Evolutionary conservation across 2,797 vertebrate species (phyloP).

Genomic region (Platalea minor): DNA sequence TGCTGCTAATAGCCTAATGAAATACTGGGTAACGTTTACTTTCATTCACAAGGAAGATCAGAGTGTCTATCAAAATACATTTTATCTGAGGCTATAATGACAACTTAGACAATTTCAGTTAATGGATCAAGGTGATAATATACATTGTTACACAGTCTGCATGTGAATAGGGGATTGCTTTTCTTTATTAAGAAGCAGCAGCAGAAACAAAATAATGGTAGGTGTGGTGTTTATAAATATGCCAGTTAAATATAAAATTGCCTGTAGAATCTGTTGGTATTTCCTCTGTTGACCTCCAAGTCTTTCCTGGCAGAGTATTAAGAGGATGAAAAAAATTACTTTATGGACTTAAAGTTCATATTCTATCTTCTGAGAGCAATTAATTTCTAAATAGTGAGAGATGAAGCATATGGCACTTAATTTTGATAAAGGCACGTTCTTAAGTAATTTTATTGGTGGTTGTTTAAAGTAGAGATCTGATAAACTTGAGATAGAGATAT

Average conservation of each 20-base stretch:
- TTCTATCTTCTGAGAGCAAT: neutral
- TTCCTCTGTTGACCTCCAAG: neutral
- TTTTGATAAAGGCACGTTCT: neutral
- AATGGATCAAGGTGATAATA: neutral
- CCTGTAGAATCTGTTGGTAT: neutral
- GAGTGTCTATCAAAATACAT: neutral
- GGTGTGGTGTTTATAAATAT: conserved; percentile 8
- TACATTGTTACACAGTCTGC: neutral
- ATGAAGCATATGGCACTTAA: neutral
- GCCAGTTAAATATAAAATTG: conserved; percentile 25
- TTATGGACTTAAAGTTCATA: neutral
- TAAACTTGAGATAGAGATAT: neutral
- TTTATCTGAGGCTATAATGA: neutral
- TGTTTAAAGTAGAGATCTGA: neutral
- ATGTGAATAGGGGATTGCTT: neutral
- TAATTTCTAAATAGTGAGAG: neutral
- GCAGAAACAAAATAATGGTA: neutral
- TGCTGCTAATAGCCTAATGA: neutral
- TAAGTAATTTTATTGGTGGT: neutral
- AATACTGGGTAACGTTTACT: neutral
- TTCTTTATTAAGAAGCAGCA: neutral
- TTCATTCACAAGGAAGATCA: neutral
- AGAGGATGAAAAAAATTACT: neutral
- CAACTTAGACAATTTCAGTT: neutral
- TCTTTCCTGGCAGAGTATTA: neutral